phyloP scores from a whole-genome alignment of 2,113 vertebrate species.

The Corythornis cristatus region DNA sequence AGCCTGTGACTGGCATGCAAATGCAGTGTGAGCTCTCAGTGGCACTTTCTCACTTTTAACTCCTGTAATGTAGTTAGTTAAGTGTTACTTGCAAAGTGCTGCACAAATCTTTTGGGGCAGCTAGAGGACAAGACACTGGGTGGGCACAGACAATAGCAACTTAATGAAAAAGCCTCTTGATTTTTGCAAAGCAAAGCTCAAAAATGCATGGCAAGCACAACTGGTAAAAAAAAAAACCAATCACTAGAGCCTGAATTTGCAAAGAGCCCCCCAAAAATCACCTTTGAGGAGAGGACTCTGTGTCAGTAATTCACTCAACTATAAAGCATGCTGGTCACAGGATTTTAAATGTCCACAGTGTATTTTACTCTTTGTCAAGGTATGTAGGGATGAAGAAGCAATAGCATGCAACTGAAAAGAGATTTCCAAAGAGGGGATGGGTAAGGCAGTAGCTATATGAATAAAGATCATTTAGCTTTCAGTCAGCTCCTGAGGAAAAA shows the following conservation, averaged over 20 bases:
- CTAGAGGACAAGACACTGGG: not conserved
- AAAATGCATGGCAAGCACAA: not conserved
- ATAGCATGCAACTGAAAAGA: not conserved
- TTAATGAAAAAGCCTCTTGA: not conserved
- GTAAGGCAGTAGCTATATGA: not conserved
- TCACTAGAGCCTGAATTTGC: not conserved
- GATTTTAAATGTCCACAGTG: conserved; percentile 13
- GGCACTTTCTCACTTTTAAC: not conserved
- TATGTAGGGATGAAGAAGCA: not conserved
- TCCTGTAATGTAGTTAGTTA: not conserved
- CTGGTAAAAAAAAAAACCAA: not conserved
- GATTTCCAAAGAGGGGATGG: conserved; percentile 14
- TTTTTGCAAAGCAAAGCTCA: not conserved
- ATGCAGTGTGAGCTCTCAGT: not conserved
- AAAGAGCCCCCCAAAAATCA: not conserved
- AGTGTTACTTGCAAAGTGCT: not conserved
- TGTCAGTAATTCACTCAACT: not conserved
- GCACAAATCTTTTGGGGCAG: not conserved
- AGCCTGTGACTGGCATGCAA: not conserved
- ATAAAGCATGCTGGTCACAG: not conserved
- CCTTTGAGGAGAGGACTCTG: not conserved
- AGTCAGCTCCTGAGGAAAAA: not conserved
- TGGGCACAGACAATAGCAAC: not conserved
- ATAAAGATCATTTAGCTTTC: conserved; percentile 26
- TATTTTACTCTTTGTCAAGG: conserved; percentile 5